Percentiles rank a stretch among this genome's conserved stretches.
phyloP scores from a whole-genome alignment of 2,113 vertebrate genomes.

The Leuciscus idus region DNA sequence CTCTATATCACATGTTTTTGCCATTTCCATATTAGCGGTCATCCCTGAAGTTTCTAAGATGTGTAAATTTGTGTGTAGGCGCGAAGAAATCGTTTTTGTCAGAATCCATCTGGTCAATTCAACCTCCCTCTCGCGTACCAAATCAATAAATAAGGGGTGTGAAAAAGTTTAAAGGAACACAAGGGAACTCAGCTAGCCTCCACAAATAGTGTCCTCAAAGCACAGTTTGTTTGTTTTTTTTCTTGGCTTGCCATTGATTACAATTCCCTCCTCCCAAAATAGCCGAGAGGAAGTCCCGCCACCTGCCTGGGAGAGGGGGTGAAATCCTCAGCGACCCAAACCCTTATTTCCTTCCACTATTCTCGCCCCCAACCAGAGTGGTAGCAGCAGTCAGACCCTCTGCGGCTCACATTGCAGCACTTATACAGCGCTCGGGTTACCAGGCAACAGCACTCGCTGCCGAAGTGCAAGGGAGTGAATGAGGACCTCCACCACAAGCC shows the following conservation, averaged over 20 bases:
- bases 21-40: background rate
- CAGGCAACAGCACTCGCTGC: constrained; percentile 56
- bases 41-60: background rate
- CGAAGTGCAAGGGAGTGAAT: constrained; percentile 31
- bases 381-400: constrained; percentile 22
- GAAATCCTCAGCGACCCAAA: constrained; percentile 24
- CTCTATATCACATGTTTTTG: constrained; percentile 21
- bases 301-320: constrained; percentile 17
- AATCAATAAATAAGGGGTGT: constrained; percentile 23
- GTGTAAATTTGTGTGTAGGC: background rate
- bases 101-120: constrained; percentile 24
- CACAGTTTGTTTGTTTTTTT: background rate
- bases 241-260: background rate
- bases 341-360: constrained; percentile 12
- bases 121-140: background rate
- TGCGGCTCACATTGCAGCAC: constrained; percentile 48
- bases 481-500: constrained; percentile 42
- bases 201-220: constrained; percentile 9
- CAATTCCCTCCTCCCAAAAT: constrained; percentile 21
- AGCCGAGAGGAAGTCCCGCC: constrained; percentile 17
- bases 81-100: background rate
- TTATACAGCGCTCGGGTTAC: constrained; percentile 40
- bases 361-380: background rate
- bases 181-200: constrained; percentile 1
- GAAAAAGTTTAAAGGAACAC: constrained; percentile 20